phyloP scores from a whole-genome alignment of 2,797 vertebrate genomes.

The Lepus townsendii region DNA sequence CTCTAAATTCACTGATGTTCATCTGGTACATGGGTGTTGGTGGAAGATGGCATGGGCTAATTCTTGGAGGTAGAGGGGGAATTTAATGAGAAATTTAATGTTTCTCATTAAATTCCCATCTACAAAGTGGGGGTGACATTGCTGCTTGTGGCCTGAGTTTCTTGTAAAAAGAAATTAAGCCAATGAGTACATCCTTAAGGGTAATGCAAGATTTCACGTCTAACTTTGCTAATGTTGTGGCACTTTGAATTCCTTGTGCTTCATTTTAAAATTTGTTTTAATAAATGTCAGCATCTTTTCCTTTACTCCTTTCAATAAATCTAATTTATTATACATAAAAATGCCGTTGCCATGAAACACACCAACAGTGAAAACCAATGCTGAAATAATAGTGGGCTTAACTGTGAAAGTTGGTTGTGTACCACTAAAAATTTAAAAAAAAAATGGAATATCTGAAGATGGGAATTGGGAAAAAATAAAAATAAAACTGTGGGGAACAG shows the following conservation, averaged over 20 bases:
- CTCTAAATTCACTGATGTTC: not conserved
- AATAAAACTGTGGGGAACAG: too few species aligned
- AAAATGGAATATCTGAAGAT: not conserved
- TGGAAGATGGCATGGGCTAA: not conserved
- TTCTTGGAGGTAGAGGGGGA: not conserved
- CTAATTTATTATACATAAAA: not conserved
- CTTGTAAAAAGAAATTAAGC: not conserved
- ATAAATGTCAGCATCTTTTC: not conserved
- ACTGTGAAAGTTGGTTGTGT: not conserved
- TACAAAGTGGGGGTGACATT: not conserved
- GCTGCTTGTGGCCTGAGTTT: not conserved
- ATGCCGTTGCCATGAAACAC: not conserved
- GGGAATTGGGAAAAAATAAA: not conserved
- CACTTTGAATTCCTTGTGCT: not conserved
- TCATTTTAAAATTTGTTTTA: not conserved
- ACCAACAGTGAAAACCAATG: not conserved
- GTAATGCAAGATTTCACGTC: not conserved
- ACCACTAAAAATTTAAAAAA: not conserved
- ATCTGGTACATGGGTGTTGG: not conserved
- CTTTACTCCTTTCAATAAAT: slow-evolving; percentile 7
- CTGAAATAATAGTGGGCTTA: not conserved
- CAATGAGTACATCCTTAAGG: not conserved
- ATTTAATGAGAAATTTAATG: not conserved
- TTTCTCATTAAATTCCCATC: not conserved
- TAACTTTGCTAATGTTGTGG: not conserved